Evolutionary conservation across 2,113 vertebrate genomes (phyloP).

Genomic region (Diphyllodes magnificus): DNA sequence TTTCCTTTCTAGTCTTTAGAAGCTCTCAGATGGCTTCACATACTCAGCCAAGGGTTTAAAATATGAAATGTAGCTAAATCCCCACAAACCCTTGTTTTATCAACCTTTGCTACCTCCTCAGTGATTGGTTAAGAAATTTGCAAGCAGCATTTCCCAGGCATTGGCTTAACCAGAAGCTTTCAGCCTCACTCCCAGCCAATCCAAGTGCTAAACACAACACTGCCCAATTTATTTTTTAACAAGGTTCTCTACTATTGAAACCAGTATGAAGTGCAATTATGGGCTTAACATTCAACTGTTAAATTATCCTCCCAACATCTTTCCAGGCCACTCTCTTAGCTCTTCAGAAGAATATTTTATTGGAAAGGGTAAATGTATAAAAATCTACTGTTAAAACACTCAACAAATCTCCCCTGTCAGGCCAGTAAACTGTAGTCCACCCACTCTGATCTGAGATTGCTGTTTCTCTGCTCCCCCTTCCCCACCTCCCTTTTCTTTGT

Average conservation of each 20-base stretch:
- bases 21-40: background rate
- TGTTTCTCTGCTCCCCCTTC: conserved; percentile 52
- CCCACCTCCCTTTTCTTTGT: conserved; percentile 72
- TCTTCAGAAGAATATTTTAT: conserved; percentile 64
- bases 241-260: conserved; percentile 60
- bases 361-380: conserved; percentile 68
- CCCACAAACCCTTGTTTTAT: background rate
- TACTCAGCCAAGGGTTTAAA: background rate
- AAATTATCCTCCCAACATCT: conserved; percentile 63
- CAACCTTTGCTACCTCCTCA: background rate
- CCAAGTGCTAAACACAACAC: conserved; percentile 15
- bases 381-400: conserved; percentile 72
- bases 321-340: conserved; percentile 47
- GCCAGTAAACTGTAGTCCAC: conserved; percentile 61
- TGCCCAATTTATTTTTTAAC: conserved; percentile 66
- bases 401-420: conserved; percentile 68
- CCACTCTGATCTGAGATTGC: conserved; percentile 58
- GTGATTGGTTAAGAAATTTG: background rate
- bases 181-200: conserved; percentile 1
- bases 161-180: conserved; percentile 18
- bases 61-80: conserved; percentile 32
- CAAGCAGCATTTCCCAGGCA: background rate
- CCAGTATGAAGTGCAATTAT: conserved; percentile 64
- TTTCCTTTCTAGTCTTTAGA: background rate
- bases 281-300: conserved; percentile 59